Percentiles rank a stretch among this genome's conserved stretches.
phyloP scores from a whole-genome alignment of 2,113 vertebrate genomes.

The Eclectus roratus region DNA sequence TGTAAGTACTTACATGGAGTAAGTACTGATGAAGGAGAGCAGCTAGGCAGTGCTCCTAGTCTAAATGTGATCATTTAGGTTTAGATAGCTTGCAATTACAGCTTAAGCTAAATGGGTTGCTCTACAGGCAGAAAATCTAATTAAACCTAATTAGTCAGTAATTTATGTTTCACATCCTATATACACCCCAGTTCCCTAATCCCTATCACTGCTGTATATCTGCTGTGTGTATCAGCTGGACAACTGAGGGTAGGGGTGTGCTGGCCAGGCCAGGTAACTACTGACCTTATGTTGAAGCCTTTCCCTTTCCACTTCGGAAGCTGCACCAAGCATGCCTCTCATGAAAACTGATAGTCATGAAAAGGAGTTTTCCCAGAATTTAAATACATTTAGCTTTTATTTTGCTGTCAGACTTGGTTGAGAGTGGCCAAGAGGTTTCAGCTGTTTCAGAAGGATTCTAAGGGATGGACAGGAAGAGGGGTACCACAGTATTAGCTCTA shows the following conservation, averaged over 20 bases:
- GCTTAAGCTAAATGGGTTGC: background rate
- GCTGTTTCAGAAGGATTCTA: background rate
- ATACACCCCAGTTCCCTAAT: background rate
- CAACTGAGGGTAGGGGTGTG: background rate
- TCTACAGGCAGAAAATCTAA: background rate
- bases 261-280: background rate
- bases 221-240: background rate
- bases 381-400: background rate
- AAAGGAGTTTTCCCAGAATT: background rate
- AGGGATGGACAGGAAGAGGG: background rate
- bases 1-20: too few species aligned
- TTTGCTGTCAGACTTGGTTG: background rate
- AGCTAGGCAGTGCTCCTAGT: background rate
- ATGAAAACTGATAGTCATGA: background rate
- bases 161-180: background rate
- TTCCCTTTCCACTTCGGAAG: background rate
- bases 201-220: background rate
- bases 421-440: background rate
- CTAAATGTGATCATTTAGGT: background rate
- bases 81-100: background rate
- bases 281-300: accelerated
- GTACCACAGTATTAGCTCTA: background rate
- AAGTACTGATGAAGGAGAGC: background rate
- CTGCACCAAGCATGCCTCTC: background rate
- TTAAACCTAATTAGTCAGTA: background rate